These are phyloP conservation scores for Rhorus exstirpatorius DNA, from an alignment of 2,888 invertebrate species.

Conservation along the genomic window DNA sequence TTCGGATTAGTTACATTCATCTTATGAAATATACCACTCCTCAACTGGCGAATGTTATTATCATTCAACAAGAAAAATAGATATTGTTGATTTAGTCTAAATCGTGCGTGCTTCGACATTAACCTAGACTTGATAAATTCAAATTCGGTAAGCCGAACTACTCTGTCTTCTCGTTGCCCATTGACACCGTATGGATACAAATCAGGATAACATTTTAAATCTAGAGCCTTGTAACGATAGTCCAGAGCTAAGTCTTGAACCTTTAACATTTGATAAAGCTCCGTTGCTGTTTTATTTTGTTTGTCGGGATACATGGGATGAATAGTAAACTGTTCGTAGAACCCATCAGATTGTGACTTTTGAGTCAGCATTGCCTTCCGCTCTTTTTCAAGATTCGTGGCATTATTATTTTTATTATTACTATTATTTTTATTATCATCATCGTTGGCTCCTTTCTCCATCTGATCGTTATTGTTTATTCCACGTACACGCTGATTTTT, in stretches of 20 bases:
- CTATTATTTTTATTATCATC: no score
- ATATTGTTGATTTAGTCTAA: constrained; percentile 72
- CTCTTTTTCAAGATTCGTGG: neutral
- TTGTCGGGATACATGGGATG: constrained; percentile 70
- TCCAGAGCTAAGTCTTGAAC: constrained; percentile 61
- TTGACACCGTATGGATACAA: constrained; percentile 54
- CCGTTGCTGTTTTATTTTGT: constrained; percentile 65
- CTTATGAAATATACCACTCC: constrained; percentile 71
- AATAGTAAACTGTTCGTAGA: constrained; percentile 69
- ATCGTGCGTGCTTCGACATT: constrained; percentile 71
- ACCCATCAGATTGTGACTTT: constrained; percentile 53
- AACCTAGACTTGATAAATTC: constrained; percentile 71
- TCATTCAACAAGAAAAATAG: constrained; percentile 75
- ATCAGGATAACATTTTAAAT: constrained; percentile 58
- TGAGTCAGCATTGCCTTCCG: constrained; percentile 14
- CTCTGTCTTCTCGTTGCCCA: constrained; percentile 56
- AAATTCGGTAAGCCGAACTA: constrained; percentile 62
- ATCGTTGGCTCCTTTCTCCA: constrained; percentile 9
- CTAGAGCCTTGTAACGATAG: constrained; percentile 37
- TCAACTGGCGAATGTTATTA: constrained; percentile 71
- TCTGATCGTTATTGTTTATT: neutral
- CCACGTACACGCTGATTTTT: neutral
- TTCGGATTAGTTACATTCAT: constrained; percentile 62
- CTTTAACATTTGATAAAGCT: constrained; percentile 74
- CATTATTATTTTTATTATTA: constrained; percentile 27